Percentiles rank a stretch among this genome's conserved stretches.
These are phyloP conservation scores for Zygothrica quintamaculata DNA, from an alignment of 2,888 invertebrate species.

Conservation along the genomic window DNA sequence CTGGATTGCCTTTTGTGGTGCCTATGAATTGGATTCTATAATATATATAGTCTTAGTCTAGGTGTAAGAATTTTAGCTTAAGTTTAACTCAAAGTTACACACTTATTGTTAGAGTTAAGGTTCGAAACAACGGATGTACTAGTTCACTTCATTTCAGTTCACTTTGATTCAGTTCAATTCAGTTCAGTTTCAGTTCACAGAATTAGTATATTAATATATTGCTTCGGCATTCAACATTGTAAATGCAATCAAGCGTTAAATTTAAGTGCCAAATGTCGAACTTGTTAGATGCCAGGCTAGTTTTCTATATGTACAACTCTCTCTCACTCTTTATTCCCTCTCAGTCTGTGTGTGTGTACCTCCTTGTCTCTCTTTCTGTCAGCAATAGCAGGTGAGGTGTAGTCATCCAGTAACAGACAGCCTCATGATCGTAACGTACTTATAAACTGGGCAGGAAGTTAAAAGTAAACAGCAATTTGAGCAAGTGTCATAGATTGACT, in stretches of 20 bases:
- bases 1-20: conserved; percentile 74
- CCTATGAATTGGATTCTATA: no score
- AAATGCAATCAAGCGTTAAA: conserved; percentile 80
- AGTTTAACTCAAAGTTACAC: conserved; percentile 8
- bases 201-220: conserved; percentile 43
- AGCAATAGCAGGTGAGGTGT: conserved; percentile 24
- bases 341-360: not conserved
- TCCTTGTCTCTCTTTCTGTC: not conserved
- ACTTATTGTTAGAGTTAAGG: no score
- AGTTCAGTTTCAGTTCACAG: conserved; percentile 1
- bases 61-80: conserved; percentile 1
- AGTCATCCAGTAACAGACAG: not conserved
- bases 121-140: no score
- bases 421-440: not conserved
- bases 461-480: conserved; percentile 25
- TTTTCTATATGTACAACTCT: conserved; percentile 46
- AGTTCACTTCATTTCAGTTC: no score
- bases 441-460: conserved; percentile 57
- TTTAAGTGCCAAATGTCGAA: conserved; percentile 80
- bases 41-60: conserved; percentile 4
- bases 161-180: conserved; percentile 3
- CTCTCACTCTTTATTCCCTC: no score
- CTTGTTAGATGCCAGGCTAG: conserved; percentile 69
- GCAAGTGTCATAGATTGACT: conserved; percentile 48
- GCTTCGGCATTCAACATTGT: conserved; percentile 36